A percentile compares a stretch with the other conserved stretches of the same genome.
phyloP scores from a whole-genome alignment of 2,888 invertebrate genomes.

The Lacanobia oleracea region DNA sequence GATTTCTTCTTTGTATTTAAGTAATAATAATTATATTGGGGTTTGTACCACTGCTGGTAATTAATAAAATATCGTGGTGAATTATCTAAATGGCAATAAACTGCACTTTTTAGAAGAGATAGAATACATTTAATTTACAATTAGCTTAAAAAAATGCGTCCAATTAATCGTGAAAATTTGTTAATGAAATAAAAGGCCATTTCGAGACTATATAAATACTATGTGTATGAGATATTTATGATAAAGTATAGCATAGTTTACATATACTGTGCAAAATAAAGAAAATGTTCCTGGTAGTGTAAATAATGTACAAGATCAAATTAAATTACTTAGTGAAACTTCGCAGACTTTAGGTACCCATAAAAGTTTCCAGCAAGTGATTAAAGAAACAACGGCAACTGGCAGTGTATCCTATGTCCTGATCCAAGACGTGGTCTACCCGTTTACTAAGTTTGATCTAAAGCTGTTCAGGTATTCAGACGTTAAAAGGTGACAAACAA shows the following conservation, averaged over 20 bases:
- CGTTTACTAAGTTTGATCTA: too few relatives aligned
- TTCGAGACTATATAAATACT: slow-evolving; percentile 56
- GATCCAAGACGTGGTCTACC: too few relatives aligned
- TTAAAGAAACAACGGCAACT: too few relatives aligned
- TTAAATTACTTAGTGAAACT: neutral
- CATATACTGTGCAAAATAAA: slow-evolving; percentile 42
- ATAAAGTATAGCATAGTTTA: slow-evolving; percentile 21
- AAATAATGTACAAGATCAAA: slow-evolving; percentile 45
- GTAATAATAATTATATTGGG: neutral
- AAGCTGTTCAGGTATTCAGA: too few relatives aligned
- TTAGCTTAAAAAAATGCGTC: slow-evolving; percentile 43
- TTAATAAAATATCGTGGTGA: neutral
- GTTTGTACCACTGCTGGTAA: neutral
- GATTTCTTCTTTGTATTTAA: neutral
- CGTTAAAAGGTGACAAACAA: too few relatives aligned
- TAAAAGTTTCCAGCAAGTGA: too few relatives aligned
- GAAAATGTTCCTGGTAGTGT: slow-evolving; percentile 70
- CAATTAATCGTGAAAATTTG: slow-evolving; percentile 48
- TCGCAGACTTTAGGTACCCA: neutral
- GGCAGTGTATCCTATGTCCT: too few relatives aligned
- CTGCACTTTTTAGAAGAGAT: neutral
- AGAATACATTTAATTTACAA: neutral
- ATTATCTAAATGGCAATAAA: too few relatives aligned
- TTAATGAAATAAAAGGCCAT: slow-evolving; percentile 54
- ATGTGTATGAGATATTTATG: slow-evolving; percentile 27